Base-by-base conservation (phyloP, 1,140 invertebrate species). In the Drosophila bocki region DNA sequence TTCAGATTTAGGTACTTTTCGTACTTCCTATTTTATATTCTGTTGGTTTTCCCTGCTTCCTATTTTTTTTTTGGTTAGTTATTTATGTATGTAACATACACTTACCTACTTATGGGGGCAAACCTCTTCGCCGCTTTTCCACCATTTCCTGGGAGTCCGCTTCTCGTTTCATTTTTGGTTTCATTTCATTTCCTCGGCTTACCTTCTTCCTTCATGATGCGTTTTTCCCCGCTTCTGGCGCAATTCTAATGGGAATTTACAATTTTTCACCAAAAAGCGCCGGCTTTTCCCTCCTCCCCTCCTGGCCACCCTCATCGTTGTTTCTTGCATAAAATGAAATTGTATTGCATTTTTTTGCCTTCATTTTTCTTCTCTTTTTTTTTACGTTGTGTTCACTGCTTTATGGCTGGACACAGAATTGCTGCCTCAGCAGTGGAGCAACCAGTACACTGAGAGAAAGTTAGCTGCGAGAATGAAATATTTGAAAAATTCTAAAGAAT, bases 261-360 rank as follows among this genome's bases (percentile, higher is more conserved):
- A 83, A 83, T 87, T 88, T 83, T 87, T 83, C 84, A 71, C 84
- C 80, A 88, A 84, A 87, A 87, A 87, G 83, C 58, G 64, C 47
- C 47, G 62, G 65, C 76, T 60, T 75, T 65, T 56, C n/a, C 44
- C 45, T 44, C 13, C 33, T 19, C 32, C 47, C 11, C 47, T 8
- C 37, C 11, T 29, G 22, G 22, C 35, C 8, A 8, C 33, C 51
- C 17, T 37, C 54, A 48, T 50, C 48, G 41, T 74, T 88, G 84
- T 84, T 87, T 88, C 84, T 88, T 88, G 84, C 84, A 87, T 84
- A 87, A 87, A 87, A 88, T 87, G 84, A 87, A 87, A 87, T 87
- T 87, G 84, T 87, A 87, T 88, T 87, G 84, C 84, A 88, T 74
- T 84, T 87, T 63, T 63, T 32, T 17, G 22, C 39, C 45, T 33